Base-by-base conservation (phyloP, 2,113 vertebrate species). In the Salvator merianae region DNA sequence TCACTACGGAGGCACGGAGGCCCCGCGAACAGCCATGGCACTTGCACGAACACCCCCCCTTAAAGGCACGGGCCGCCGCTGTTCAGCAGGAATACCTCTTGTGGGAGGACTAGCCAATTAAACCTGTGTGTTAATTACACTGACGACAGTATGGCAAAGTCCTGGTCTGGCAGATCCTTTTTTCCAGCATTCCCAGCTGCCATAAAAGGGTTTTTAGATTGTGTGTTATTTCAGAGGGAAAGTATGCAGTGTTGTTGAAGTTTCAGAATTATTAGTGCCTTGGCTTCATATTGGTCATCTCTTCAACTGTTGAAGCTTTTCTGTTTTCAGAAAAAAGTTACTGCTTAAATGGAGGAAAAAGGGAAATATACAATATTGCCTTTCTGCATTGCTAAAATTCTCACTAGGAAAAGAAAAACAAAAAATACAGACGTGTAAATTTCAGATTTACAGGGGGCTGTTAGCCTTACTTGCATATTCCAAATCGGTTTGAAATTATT, bases 261-360 rank as follows among this genome's bases (percentile, higher is more conserved):
- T 43, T 82, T 77, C 63, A n/a, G 50, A 53, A 14, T 53, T 53
- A 79, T 90, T 81, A 88, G 3, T 84, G 16, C 79, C 87, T 5
- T 55, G 59, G 59, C 7, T 53, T 13, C 40, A 74, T 1, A 47
- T 53, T 74, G n/a, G 47, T 88, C 7, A 10, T 36, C 75, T 80
- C 26, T 2, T 3, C 13, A 47, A 77, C 16, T 13, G 10, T 13
- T 55, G 14, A 55, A 55, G 3, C 80, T 80, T 88, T 65, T 38
- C 14, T 70, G 26, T 84, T 50, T 55, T 22, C 76, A 53, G 86
- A 86, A 83, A 47, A 89, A 90, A 88, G 89, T 74, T 59, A 4
- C 85, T 82, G 22, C 32, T 30, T 24, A 36, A 6, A n/a, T n/a
- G n/a, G n/a, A n/a, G 14, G 36, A 59, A 47, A 9, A 69, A 69